Evolutionary conservation across 2,113 vertebrate species (phyloP).

Genomic region (Columbina picui): DNA sequence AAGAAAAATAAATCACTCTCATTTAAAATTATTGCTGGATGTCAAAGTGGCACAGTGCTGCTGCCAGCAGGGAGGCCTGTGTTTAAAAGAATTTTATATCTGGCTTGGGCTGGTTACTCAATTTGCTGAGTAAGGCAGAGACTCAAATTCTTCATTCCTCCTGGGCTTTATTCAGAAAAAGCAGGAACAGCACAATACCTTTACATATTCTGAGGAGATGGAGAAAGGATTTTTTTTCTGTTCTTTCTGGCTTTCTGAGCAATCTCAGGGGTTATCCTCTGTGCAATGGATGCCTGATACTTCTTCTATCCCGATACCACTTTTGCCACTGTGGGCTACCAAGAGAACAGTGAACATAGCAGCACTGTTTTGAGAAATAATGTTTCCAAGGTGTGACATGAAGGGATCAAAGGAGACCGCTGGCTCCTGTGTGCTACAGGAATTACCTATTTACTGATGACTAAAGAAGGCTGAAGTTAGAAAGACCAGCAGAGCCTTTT

Average conservation of each 20-base stretch:
- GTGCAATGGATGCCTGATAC: neutral
- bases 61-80: slow-evolving; percentile 23
- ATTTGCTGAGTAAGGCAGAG: slow-evolving; percentile 43
- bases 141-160: slow-evolving; percentile 30
- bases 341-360: neutral
- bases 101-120: slow-evolving; percentile 10
- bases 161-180: neutral
- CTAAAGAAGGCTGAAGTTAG: neutral
- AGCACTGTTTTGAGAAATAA: neutral
- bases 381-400: neutral
- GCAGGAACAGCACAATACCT: neutral
- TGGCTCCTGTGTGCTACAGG: neutral
- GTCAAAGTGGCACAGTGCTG: neutral
- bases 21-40: slow-evolving; percentile 27
- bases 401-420: neutral
- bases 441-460: neutral
- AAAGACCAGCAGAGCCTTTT: neutral
- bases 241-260: neutral
- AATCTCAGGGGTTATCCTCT: neutral
- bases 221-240: neutral
- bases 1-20: slow-evolving; percentile 45
- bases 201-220: neutral
- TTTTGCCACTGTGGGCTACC: neutral
- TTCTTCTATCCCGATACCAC: neutral
- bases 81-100: slow-evolving; percentile 7